Evolutionary conservation across 2,113 vertebrate genomes (phyloP).

Genomic region (Corynorhinus townsendii): DNA sequence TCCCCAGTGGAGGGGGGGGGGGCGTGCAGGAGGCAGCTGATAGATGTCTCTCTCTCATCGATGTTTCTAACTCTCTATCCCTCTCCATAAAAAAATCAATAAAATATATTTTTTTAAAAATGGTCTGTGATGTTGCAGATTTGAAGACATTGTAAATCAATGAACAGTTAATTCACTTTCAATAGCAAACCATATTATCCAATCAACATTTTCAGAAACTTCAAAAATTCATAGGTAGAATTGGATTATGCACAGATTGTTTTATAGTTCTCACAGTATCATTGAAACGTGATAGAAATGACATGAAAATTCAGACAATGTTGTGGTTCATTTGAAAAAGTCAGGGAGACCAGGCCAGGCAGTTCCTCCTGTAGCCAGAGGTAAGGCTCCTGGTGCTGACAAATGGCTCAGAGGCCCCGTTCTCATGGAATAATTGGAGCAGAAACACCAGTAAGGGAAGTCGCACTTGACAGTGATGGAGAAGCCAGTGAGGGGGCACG

Average conservation of each 20-base stretch:
- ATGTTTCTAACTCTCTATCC: too few species aligned
- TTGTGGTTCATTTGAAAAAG: constrained; percentile 40
- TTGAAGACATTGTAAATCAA: constrained; percentile 21
- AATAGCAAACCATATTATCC: background rate
- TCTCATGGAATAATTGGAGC: constrained; percentile 49
- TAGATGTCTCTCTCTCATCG: too few species aligned
- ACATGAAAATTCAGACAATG: background rate
- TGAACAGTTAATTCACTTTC: background rate
- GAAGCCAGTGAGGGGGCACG: constrained; percentile 26
- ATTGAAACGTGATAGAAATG: constrained; percentile 52
- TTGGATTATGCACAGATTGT: constrained; percentile 17
- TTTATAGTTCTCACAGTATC: constrained; percentile 27
- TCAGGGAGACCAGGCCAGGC: background rate
- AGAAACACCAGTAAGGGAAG: constrained; percentile 49
- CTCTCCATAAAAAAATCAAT: too few species aligned
- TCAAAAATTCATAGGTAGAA: background rate
- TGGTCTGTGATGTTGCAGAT: background rate
- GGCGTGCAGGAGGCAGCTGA: too few species aligned
- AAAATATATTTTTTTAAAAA: too few species aligned
- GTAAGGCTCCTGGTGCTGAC: constrained; percentile 23
- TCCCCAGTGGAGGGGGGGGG: too few species aligned
- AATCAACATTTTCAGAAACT: background rate
- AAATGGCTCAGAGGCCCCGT: constrained; percentile 41
- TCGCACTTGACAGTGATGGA: constrained; percentile 31
- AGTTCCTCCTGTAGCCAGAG: constrained; percentile 28